Percentiles rank a stretch among this genome's conserved stretches.
These are phyloP conservation scores for Botia kubotai DNA, from an alignment of 2,797 vertebrate genomes.

Conservation along the genomic window DNA sequence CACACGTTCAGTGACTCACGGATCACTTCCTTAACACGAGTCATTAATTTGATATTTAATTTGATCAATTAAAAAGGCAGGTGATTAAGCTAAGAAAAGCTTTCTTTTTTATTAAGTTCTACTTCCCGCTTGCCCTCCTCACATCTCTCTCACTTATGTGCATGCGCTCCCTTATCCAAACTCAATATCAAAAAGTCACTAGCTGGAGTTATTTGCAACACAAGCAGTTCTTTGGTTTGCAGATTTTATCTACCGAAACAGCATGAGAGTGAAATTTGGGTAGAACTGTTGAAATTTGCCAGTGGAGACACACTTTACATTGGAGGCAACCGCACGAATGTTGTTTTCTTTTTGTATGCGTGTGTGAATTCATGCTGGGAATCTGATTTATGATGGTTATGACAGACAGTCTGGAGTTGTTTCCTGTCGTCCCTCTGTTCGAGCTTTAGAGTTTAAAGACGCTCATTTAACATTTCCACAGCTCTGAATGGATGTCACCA, in stretches of 20 bases:
- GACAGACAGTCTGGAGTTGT: slow-evolving; percentile 49
- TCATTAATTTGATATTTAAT: slow-evolving; percentile 25
- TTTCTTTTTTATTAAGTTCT: neutral
- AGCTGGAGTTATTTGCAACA: slow-evolving; percentile 40
- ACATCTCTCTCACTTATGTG: neutral
- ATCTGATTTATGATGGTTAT: slow-evolving; percentile 60
- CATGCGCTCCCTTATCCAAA: neutral
- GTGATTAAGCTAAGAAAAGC: slow-evolving; percentile 13
- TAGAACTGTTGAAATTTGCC: slow-evolving; percentile 43
- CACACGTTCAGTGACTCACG: neutral
- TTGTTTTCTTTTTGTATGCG: slow-evolving; percentile 32
- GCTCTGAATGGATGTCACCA: slow-evolving; percentile 21
- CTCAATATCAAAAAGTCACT: slow-evolving; percentile 27
- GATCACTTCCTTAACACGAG: slow-evolving; percentile 19
- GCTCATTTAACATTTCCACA: slow-evolving; percentile 31
- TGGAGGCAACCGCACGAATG: slow-evolving; percentile 28
- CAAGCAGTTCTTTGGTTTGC: slow-evolving; percentile 45
- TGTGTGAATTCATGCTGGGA: slow-evolving; percentile 32
- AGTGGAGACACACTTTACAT: slow-evolving; percentile 49
- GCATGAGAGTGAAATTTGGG: neutral
- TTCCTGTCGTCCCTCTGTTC: slow-evolving; percentile 51
- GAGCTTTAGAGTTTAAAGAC: slow-evolving; percentile 53
- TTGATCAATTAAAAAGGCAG: neutral
- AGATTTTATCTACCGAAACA: slow-evolving; percentile 43
- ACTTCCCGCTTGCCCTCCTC: neutral